Percentiles rank a stretch among this genome's conserved stretches.
phyloP scores from a whole-genome alignment of 2,888 invertebrate genomes.

The Panopea generosa region DNA sequence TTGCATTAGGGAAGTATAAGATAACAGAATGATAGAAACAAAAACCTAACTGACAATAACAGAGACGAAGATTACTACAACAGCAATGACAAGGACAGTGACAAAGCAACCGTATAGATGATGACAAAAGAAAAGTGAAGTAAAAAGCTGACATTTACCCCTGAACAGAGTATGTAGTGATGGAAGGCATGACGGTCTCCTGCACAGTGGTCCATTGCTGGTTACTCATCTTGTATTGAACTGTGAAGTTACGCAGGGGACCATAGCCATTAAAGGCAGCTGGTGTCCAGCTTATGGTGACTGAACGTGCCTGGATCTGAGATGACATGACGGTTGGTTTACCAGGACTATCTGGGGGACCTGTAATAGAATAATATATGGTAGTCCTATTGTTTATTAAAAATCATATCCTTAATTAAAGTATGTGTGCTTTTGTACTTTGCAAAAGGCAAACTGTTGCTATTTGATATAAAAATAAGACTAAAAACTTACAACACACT shows the following conservation, averaged over 20 bases:
- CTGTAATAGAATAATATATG: slow-evolving; percentile 83
- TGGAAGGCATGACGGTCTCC: slow-evolving; percentile 93
- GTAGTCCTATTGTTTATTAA: not conserved
- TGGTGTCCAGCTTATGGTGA: slow-evolving; percentile 99
- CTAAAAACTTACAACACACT: too few species aligned
- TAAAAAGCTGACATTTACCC: too few species aligned
- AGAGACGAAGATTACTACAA: too few species aligned
- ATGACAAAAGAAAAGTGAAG: too few species aligned
- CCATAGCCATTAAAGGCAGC: slow-evolving; percentile 95
- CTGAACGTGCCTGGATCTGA: slow-evolving; percentile 95
- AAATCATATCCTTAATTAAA: not conserved
- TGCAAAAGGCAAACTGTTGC: too few species aligned
- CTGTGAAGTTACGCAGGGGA: slow-evolving; percentile 95
- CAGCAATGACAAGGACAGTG: too few species aligned
- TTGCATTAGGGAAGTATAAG: too few species aligned
- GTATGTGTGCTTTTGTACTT: too few species aligned
- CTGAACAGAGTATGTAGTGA: slow-evolving; percentile 94
- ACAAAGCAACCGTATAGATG: too few species aligned
- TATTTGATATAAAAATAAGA: too few species aligned
- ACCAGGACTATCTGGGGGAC: slow-evolving; percentile 94
- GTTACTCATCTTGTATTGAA: slow-evolving; percentile 88
- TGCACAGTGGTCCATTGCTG: slow-evolving; percentile 91
- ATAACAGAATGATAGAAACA: too few species aligned
- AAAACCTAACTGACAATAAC: too few species aligned
- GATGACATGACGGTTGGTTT: slow-evolving; percentile 94